phyloP scores from a whole-genome alignment of 2,888 invertebrate species.

The Minunthozetes semirufus region DNA sequence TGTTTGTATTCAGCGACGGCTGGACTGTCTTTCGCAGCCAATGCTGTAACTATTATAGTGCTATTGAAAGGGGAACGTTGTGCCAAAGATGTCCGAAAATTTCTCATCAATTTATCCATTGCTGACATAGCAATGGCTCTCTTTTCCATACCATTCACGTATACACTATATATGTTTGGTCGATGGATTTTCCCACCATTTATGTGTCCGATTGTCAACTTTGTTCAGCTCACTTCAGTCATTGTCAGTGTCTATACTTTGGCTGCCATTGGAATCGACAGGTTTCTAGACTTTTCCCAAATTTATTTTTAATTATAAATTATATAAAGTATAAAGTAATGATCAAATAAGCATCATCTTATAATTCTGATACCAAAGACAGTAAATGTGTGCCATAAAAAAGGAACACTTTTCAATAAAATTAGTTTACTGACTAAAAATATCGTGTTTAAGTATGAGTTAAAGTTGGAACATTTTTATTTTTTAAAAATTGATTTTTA shows the following conservation, averaged over 20 bases:
- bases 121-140: slow-evolving; percentile 83
- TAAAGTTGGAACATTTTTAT: no score
- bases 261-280: slow-evolving; percentile 52
- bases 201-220: slow-evolving; percentile 53
- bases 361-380: no score
- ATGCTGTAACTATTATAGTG: slow-evolving; percentile 51
- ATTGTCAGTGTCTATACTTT: slow-evolving; percentile 52
- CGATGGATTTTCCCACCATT: slow-evolving; percentile 52
- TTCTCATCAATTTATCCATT: slow-evolving; percentile 73
- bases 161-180: slow-evolving; percentile 43
- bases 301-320: no score
- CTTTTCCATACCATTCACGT: slow-evolving; percentile 84
- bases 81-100: slow-evolving; percentile 49
- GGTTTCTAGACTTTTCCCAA: no score
- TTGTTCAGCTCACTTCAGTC: slow-evolving; percentile 51
- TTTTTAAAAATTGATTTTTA: no score
- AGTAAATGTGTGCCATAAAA: no score
- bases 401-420: no score
- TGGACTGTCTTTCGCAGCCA: slow-evolving; percentile 50
- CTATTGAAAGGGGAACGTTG: slow-evolving; percentile 49
- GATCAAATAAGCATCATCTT: no score
- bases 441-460: no score
- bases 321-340: no score
- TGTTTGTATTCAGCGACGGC: slow-evolving; percentile 51
- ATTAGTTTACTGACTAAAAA: no score